Base-by-base conservation (phyloP, 2,888 invertebrate genomes). In the Artemia sp. region DNA sequence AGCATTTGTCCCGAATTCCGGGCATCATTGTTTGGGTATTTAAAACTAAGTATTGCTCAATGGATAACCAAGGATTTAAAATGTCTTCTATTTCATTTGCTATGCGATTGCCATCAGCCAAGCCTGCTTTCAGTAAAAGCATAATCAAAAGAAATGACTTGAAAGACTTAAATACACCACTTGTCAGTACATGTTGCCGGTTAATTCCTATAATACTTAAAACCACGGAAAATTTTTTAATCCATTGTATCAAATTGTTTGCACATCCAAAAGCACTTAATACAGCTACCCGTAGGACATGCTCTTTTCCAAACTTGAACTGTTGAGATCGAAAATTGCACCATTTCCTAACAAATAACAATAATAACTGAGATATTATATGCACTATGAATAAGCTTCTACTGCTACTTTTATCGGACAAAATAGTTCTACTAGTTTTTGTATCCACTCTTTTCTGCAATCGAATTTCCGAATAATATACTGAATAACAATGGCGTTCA, bases 1-100 rank as follows among this genome's bases (percentile, higher is more conserved):
- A 58, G 24, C 64, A 58, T 9, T 24, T n/a, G 11, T 58, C 64
- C n/a, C 64, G 64, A 19, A 58, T 58, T 24, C 64, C 64, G 8
- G 64, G 64, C 64, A 58, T 9, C 64, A 58, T 58, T 58, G 64
- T 58, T 58, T 58, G 64, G 64, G 14, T 58, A 24, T 58, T 58
- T 58, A 58, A 10, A 10, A 24, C n/a, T 24, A 58, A 24, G 64
- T 58, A 58, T 58, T 58, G 64, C 64, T 58, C 64, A 58, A 58
- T 58, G 64, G 64, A 58, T 24, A 58, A 58, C 64, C 64, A 58
- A 24, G 64, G 64, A 58, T 58, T 58, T 58, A 58, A 24, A 19
- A 58, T 24, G 64, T 58, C 10, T n/a, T 24, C 64, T 19, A 58
- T 58, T 24, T 58, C 64, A 24, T 58, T 58, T 58, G n/a, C 24